phyloP scores from a whole-genome alignment of 2,113 vertebrate species.

The Turdus rufiventris region DNA sequence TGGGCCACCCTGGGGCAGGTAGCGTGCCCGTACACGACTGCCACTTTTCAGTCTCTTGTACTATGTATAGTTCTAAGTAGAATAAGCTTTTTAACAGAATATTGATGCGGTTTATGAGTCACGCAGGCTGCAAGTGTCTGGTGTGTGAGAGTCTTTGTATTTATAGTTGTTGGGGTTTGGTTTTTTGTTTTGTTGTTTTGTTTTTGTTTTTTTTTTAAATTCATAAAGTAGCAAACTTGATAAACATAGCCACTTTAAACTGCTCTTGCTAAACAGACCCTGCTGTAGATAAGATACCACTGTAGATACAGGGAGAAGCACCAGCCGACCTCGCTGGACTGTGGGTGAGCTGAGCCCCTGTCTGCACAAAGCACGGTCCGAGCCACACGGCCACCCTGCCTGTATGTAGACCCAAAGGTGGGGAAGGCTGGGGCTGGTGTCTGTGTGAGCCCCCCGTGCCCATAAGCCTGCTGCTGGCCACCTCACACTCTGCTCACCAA shows the following conservation, averaged over 20 bases:
- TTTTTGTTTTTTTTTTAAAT: neutral
- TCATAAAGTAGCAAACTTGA: constrained; percentile 72
- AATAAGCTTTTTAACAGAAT: constrained; percentile 76
- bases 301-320: neutral
- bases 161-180: constrained; percentile 54
- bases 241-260: constrained; percentile 72
- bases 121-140: constrained; percentile 63
- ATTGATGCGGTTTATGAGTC: constrained; percentile 71
- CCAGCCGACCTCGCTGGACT: neutral
- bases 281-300: constrained; percentile 62
- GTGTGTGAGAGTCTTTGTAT: constrained; percentile 61
- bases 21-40: constrained; percentile 59
- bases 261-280: constrained; percentile 64
- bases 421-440: fast-evolving
- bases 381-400: fast-evolving
- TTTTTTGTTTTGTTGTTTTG: constrained; percentile 1
- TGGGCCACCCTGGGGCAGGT: constrained; percentile 70
- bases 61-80: constrained; percentile 73
- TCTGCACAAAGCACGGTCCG: neutral
- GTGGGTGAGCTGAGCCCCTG: neutral
- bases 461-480: fast-evolving
- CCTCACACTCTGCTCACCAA: fast-evolving
- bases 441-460: neutral
- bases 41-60: constrained; percentile 64
- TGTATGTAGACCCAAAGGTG: fast-evolving